Evolutionary conservation across 2,113 vertebrate genomes (phyloP).

Genomic region (Shinisaurus crocodilurus): DNA sequence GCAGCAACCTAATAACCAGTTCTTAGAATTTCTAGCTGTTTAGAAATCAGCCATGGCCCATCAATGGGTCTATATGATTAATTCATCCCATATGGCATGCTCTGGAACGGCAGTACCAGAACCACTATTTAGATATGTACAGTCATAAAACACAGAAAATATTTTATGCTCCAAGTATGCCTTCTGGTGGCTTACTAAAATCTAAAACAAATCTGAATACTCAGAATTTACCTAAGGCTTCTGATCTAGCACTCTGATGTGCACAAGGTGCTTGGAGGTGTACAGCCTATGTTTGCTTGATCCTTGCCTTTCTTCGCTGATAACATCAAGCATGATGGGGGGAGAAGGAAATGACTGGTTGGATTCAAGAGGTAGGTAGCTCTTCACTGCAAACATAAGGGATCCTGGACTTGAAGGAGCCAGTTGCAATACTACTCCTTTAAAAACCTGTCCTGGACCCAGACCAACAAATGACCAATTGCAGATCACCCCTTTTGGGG

Average conservation of each 20-base stretch:
- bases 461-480: neutral
- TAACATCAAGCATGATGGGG: too few relatives aligned
- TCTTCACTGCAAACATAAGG: neutral
- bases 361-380: neutral
- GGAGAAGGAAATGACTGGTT: neutral
- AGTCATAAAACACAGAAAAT: fast-evolving
- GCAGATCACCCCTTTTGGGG: neutral
- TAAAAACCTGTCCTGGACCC: neutral
- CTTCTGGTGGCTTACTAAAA: constrained; percentile 64
- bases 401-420: neutral
- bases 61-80: neutral
- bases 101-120: neutral
- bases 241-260: neutral
- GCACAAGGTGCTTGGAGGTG: too few relatives aligned
- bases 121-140: neutral
- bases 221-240: neutral
- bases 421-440: neutral
- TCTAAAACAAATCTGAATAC: constrained; percentile 4
- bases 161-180: constrained; percentile 19
- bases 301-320: neutral
- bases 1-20: neutral
- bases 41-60: neutral
- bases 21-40: neutral
- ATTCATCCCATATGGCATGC: neutral
- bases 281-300: too few relatives aligned